phyloP scores from a whole-genome alignment of 2,888 invertebrate species.

The Yponomeuta evonymella region DNA sequence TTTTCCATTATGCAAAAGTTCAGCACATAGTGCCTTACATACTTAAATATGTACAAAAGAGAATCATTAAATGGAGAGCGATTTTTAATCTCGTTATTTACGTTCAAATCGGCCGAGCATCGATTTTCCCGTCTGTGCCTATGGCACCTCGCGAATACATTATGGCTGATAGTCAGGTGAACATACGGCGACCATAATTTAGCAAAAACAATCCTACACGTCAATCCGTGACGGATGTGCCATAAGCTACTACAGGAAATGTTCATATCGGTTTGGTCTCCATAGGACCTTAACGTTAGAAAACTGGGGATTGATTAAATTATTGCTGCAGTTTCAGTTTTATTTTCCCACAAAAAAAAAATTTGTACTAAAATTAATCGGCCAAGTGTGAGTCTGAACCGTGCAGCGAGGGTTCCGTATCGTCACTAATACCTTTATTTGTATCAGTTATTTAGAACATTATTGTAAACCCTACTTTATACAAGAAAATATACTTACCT shows the following conservation, averaged over 20 bases:
- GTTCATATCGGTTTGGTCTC: too few species aligned
- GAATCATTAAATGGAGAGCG: slow-evolving; percentile 61
- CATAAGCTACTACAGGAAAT: background rate
- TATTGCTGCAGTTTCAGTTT: too few species aligned
- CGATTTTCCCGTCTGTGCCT: slow-evolving; percentile 56
- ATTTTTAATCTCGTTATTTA: slow-evolving; percentile 69
- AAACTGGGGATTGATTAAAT: too few species aligned
- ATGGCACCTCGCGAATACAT: slow-evolving; percentile 48
- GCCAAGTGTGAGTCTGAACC: too few species aligned
- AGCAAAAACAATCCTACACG: background rate
- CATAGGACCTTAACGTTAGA: too few species aligned
- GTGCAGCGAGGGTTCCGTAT: too few species aligned
- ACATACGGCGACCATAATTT: slow-evolving; percentile 26
- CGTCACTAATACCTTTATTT: too few species aligned
- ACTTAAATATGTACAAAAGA: background rate
- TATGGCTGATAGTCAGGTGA: slow-evolving; percentile 53
- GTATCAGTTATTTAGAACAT: too few species aligned
- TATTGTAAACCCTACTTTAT: too few species aligned
- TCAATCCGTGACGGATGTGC: background rate
- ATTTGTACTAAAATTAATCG: too few species aligned
- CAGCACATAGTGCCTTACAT: slow-evolving; percentile 43
- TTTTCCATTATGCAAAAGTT: slow-evolving; percentile 31
- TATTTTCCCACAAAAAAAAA: too few species aligned
- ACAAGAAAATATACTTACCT: too few species aligned
- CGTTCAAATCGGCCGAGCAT: slow-evolving; percentile 62